Evolutionary conservation across 37 sponge, comb jelly and placozoan species (phyloP).

Genomic region (Geodia barretti): DNA sequence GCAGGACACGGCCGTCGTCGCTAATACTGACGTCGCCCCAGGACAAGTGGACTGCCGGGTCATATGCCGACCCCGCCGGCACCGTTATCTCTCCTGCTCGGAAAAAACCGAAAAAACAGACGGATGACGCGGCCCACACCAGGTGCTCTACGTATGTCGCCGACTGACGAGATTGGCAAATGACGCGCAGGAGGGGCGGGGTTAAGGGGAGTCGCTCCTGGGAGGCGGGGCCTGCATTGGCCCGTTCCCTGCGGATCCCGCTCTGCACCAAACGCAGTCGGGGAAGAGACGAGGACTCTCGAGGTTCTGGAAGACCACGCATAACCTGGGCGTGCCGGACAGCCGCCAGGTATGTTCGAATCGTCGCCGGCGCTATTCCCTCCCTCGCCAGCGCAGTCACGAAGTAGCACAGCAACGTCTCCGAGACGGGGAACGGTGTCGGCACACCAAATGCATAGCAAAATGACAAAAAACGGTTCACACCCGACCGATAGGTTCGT

Average conservation of each 20-base stretch:
- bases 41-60: conserved; percentile 11
- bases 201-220: conserved; percentile 41
- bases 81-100: conserved; percentile 35
- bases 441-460: background rate
- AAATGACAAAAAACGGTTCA: conserved; percentile 4
- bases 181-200: background rate
- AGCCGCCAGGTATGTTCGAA: conserved; percentile 44
- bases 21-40: conserved; percentile 18
- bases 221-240: background rate
- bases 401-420: conserved; percentile 14
- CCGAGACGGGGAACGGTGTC: conserved; percentile 29
- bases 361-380: background rate
- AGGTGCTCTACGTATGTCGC: background rate
- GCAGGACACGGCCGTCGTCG: background rate
- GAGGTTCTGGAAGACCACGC: conserved; percentile 13
- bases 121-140: conserved; percentile 44
- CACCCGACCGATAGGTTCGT: conserved; percentile 8
- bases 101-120: conserved; percentile 49
- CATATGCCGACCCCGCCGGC: conserved; percentile 2
- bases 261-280: conserved; percentile 19
- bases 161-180: background rate
- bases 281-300: conserved; percentile 6
- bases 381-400: background rate
- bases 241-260: conserved; percentile 3
- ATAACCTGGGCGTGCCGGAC: conserved; percentile 36